These are phyloP conservation scores for Lysandra coridon DNA, from an alignment of 2,888 invertebrate genomes.

Conservation along the genomic window DNA sequence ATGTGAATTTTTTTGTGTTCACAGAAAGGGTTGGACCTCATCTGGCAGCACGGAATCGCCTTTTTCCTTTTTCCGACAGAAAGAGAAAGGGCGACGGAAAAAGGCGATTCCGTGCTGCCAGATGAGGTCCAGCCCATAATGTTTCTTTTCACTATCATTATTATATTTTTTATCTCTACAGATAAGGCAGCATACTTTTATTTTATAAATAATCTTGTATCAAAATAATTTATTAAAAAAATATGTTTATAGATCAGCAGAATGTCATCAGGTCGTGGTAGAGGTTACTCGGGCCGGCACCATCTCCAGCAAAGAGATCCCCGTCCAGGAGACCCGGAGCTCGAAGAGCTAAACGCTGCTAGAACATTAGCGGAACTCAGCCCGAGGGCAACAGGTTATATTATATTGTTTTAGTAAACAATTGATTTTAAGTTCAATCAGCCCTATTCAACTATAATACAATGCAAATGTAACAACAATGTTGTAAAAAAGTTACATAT, in stretches of 20 bases:
- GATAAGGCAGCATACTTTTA: background rate
- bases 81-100: no score
- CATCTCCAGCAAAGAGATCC: constrained; percentile 55
- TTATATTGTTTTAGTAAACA: constrained; percentile 20
- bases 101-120: no score
- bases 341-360: constrained; percentile 53
- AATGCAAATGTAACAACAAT: background rate
- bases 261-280: constrained; percentile 72
- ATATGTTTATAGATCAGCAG: constrained; percentile 29
- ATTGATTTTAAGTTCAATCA: background rate
- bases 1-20: background rate
- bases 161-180: background rate
- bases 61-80: no score
- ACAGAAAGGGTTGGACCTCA: background rate
- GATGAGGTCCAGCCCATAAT: background rate
- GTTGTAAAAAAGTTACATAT: background rate
- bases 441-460: no score
- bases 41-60: no score
- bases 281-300: constrained; percentile 72
- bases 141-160: background rate
- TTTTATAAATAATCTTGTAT: background rate
- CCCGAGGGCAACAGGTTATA: constrained; percentile 58
- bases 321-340: constrained; percentile 57
- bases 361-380: constrained; percentile 58
- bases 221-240: background rate